Evolutionary conservation across 2,113 vertebrate species (phyloP).

Genomic region (Pseudolaguvia tuberculata): DNA sequence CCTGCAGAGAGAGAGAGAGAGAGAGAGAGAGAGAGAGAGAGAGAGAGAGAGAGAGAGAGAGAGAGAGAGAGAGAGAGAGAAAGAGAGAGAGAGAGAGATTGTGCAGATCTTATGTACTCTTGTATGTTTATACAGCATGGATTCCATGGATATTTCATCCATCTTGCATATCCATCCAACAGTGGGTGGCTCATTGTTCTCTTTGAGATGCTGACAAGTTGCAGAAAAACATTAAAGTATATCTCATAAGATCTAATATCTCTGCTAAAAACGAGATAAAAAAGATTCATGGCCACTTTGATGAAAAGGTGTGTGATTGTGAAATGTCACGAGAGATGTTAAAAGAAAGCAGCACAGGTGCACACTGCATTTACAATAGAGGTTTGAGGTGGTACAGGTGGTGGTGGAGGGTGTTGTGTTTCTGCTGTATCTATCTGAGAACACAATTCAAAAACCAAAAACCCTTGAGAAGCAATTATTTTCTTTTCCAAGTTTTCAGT

Average conservation of each 20-base stretch:
- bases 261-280: slow-evolving; percentile 35
- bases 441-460: slow-evolving; percentile 46
- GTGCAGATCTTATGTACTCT: slow-evolving; percentile 9
- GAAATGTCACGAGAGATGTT: slow-evolving; percentile 40
- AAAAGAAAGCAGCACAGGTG: slow-evolving; percentile 50
- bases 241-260: slow-evolving; percentile 49
- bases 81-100: slow-evolving; percentile 3
- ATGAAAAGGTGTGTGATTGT: slow-evolving; percentile 47
- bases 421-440: slow-evolving; percentile 54
- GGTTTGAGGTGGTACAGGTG: slow-evolving; percentile 28
- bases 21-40: slow-evolving; percentile 8
- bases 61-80: not conserved
- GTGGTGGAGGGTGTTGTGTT: slow-evolving; percentile 51
- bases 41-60: not conserved
- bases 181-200: slow-evolving; percentile 40
- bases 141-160: slow-evolving; percentile 1
- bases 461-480: slow-evolving; percentile 54
- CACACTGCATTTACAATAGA: slow-evolving; percentile 41
- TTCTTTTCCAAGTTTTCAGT: slow-evolving; percentile 59
- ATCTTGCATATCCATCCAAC: slow-evolving; percentile 36
- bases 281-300: slow-evolving; percentile 47
- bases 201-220: slow-evolving; percentile 6
- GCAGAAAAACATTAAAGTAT: slow-evolving; percentile 12
- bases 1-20: slow-evolving; percentile 20
- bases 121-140: slow-evolving; percentile 7